Base-by-base conservation (phyloP, 2,113 vertebrate species). In the Egretta garzetta region DNA sequence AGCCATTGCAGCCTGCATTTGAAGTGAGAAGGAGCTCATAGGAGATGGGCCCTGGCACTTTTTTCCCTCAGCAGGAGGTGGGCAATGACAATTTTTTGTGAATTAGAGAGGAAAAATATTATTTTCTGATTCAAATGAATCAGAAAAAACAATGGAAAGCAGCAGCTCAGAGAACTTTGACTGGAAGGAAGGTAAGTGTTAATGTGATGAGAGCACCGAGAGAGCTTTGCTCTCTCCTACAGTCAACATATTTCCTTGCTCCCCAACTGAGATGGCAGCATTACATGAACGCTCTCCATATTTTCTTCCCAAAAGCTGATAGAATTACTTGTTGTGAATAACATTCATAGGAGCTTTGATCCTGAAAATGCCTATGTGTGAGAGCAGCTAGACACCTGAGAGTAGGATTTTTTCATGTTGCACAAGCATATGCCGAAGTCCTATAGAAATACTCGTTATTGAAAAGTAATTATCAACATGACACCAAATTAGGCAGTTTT, bases 101-200 rank as follows among this genome's bases (percentile, higher is more conserved):
- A 97, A 95, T 97, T 96, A 97, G 71, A 73, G 77, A 93, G 84
- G 63, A 93, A 95, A 94, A 95, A 96, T 72, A 94, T 90, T 95
- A 87, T 94, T 95, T 96, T 86, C 74, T 70, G 84, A 96, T 94
- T 97, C 87, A 95, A 95, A 91, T 94, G 89, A 97, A 93, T 95
- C 91, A 93, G 76, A 93, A 95, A 95, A 95, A 96, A 90, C 97
- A 97, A 91, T 59, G 55, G 81, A 90, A 94, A 93, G 91, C 83
- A 86, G 84, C 77, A 80, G 64, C 94, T 87, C 74, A 45, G 62
- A 87, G 77, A 96, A 96, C 91, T 94, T 90, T 68, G 89, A 49
- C 91, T 95, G 64, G 64, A 90, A 90, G 71, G 75, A 88, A 95
- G 58, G 89, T 43, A 94, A 86, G 84, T 8, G 59, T 73, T 96